A percentile compares a stretch with the other conserved stretches of the same genome.
Evolutionary conservation across 2,888 invertebrate species (phyloP).

Genomic region (Phyllotreta cruciferae): DNA sequence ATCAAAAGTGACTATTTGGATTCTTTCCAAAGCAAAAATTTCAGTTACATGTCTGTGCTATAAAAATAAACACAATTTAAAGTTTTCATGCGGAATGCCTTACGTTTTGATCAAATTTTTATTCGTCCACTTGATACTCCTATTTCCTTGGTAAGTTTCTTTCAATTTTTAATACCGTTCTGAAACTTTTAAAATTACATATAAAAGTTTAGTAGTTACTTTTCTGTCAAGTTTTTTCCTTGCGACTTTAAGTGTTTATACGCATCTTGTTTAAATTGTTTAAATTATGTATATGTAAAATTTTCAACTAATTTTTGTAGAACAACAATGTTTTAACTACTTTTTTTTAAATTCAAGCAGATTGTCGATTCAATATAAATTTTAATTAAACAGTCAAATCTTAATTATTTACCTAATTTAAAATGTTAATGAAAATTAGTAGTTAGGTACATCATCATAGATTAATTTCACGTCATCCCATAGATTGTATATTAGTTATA

Average conservation of each 20-base stretch:
- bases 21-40: conserved; percentile 2
- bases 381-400: no score
- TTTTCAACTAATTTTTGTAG: no score
- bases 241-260: conserved; percentile 33
- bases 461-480: no score
- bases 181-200: conserved; percentile 44
- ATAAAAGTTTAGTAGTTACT: conserved; percentile 40
- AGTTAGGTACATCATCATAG: no score
- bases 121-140: conserved; percentile 45
- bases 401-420: no score
- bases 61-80: conserved; percentile 43
- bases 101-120: conserved; percentile 43
- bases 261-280: conserved; percentile 12
- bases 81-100: conserved; percentile 41
- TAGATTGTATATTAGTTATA: no score
- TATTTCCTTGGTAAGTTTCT: conserved; percentile 44
- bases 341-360: no score
- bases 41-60: conserved; percentile 12
- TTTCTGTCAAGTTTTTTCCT: conserved; percentile 28
- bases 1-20: no score
- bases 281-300: no score
- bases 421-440: no score
- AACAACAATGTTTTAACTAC: no score
- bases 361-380: no score
- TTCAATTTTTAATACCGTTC: conserved; percentile 48